A percentile compares a stretch with the other conserved stretches of the same genome.
Conservation (phyloP, 2,797 vertebrate species). For the Characodon lateralis region DNA sequence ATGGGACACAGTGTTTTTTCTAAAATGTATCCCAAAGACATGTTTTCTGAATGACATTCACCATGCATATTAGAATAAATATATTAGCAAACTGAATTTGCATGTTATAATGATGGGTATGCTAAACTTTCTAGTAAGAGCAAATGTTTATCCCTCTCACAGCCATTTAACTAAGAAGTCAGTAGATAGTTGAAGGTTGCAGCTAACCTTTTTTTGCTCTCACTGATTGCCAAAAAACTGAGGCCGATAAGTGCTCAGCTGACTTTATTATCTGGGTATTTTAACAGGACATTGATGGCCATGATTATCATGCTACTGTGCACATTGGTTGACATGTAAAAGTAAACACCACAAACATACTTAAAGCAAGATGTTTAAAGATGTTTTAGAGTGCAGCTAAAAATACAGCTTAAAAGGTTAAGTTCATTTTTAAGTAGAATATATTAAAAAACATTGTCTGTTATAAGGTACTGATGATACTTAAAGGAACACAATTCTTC, state of each 20-base stretch:
- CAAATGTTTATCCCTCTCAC: not conserved
- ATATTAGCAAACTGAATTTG: not conserved
- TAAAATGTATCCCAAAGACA: not conserved
- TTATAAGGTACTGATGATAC: not conserved
- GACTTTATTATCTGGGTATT: not conserved
- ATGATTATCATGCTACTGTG: not conserved
- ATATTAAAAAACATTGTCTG: not conserved
- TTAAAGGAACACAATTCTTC: not conserved
- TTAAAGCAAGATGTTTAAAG: not conserved
- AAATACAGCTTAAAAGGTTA: not conserved
- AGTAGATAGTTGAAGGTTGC: not conserved
- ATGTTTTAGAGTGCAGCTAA: not conserved
- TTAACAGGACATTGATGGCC: not conserved
- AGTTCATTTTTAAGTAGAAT: not conserved
- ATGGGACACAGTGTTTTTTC: not conserved
- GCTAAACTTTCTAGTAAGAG: not conserved
- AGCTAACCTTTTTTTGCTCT: not conserved
- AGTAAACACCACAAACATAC: not conserved
- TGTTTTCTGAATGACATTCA: not conserved
- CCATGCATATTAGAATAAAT: not conserved
- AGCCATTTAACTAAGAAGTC: not conserved
- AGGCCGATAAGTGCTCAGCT: not conserved
- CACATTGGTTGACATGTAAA: not conserved
- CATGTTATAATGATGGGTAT: not conserved
- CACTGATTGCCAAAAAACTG: not conserved